phyloP scores from a whole-genome alignment of 2,797 vertebrate genomes.

The Buphagus erythrorhynchus region DNA sequence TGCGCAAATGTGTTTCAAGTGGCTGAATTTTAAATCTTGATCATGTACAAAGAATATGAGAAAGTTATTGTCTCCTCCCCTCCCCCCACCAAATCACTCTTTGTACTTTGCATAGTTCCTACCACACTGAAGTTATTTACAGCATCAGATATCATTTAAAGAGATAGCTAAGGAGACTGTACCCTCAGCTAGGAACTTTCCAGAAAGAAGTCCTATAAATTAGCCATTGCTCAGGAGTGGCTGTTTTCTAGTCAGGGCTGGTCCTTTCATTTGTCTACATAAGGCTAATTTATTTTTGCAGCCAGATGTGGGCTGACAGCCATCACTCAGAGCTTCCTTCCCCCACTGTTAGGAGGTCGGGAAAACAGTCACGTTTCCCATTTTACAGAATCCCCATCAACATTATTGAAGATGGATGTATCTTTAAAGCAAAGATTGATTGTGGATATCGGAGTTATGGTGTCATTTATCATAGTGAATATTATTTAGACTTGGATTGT shows the following conservation, averaged over 20 bases:
- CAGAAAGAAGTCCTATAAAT: slow-evolving; percentile 82
- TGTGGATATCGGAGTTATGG: slow-evolving; percentile 98
- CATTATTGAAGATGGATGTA: slow-evolving; percentile 99
- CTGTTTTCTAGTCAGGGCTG: slow-evolving; percentile 82
- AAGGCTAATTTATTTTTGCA: slow-evolving; percentile 98
- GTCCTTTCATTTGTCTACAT: slow-evolving; percentile 98
- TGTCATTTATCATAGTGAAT: slow-evolving; percentile 96
- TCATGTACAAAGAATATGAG: slow-evolving; percentile 49
- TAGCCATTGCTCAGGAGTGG: slow-evolving; percentile 79
- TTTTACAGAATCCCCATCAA: slow-evolving; percentile 92
- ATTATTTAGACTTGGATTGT: slow-evolving; percentile 98
- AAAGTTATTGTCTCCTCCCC: slow-evolving; percentile 62
- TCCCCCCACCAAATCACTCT: slow-evolving; percentile 40
- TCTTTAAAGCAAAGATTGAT: slow-evolving; percentile 99
- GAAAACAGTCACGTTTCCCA: slow-evolving; percentile 86
- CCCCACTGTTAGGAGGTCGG: slow-evolving; percentile 85
- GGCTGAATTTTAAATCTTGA: slow-evolving; percentile 57
- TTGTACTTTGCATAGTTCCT: slow-evolving; percentile 58
- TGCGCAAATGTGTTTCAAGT: neutral
- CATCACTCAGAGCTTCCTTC: slow-evolving; percentile 91
- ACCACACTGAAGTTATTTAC: slow-evolving; percentile 75
- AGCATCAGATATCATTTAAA: slow-evolving; percentile 78
- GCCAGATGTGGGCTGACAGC: slow-evolving; percentile 99
- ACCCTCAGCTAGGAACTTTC: slow-evolving; percentile 81
- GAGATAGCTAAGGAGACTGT: slow-evolving; percentile 75